phyloP scores from a whole-genome alignment of 2,797 vertebrate species.

The Octomys mimax region DNA sequence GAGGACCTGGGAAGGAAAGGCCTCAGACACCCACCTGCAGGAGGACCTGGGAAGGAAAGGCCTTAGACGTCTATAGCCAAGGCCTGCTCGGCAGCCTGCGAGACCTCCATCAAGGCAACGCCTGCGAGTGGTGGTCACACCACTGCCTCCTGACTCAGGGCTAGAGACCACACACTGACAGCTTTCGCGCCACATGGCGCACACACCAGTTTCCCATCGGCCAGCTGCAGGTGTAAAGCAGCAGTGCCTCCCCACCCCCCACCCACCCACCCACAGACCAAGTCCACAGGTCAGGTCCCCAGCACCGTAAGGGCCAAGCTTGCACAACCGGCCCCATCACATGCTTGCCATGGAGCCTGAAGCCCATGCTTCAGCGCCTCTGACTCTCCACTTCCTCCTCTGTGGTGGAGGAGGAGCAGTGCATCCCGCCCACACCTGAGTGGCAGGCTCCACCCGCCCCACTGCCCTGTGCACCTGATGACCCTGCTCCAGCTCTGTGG shows the following conservation, averaged over 20 bases:
- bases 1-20: too few relatives aligned
- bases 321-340: background rate
- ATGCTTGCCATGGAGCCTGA: background rate
- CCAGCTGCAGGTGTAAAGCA: background rate
- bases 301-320: background rate
- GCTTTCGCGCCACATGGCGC: background rate
- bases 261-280: background rate
- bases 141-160: background rate
- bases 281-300: background rate
- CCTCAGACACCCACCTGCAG: background rate
- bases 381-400: background rate
- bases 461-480: background rate
- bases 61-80: background rate
- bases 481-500: background rate
- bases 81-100: background rate
- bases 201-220: background rate
- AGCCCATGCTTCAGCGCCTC: background rate
- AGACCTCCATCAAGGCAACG: background rate
- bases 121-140: background rate
- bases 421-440: background rate
- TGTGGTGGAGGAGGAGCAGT: background rate
- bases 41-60: too few relatives aligned
- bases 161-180: background rate
- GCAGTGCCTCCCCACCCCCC: background rate
- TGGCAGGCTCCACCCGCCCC: background rate